Percentiles rank a stretch among this genome's conserved stretches.
Evolutionary conservation across 2,888 invertebrate genomes (phyloP).

Genomic region (Phengaris arion): DNA sequence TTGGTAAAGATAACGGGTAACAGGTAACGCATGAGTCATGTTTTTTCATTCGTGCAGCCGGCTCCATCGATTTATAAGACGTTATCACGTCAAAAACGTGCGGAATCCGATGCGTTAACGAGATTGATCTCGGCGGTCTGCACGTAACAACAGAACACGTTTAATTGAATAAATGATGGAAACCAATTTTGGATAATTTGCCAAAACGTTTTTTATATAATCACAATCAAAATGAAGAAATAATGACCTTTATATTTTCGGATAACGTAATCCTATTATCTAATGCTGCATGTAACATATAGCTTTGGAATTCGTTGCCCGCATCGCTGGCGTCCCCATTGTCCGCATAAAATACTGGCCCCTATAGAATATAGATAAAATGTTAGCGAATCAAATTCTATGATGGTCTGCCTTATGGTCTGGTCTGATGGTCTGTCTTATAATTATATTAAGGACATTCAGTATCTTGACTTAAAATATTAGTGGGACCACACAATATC

Average conservation of each 20-base stretch:
- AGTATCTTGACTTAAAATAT: too few relatives aligned
- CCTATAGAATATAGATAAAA: background rate
- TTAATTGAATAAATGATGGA: slow-evolving; percentile 3
- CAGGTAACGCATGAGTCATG: too few relatives aligned
- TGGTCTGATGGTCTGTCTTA: too few relatives aligned
- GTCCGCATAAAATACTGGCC: background rate
- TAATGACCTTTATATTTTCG: slow-evolving; percentile 21
- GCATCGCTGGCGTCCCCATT: background rate
- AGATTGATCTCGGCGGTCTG: background rate
- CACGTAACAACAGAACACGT: background rate
- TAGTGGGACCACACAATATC: too few relatives aligned
- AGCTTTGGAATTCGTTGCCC: background rate
- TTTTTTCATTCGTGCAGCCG: too few relatives aligned
- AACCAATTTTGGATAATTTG: background rate
- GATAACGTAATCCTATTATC: slow-evolving; percentile 21
- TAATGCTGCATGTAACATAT: background rate
- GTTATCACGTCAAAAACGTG: too few relatives aligned
- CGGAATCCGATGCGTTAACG: background rate
- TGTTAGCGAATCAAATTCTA: background rate
- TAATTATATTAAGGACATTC: too few relatives aligned
- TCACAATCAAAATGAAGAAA: slow-evolving; percentile 12
- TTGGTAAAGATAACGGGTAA: too few relatives aligned
- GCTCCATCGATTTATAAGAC: too few relatives aligned
- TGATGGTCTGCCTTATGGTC: background rate
- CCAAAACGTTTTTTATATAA: slow-evolving; percentile 22